Evolutionary conservation across 2,113 vertebrate species (phyloP).

Genomic region (Litocranius walleri): DNA sequence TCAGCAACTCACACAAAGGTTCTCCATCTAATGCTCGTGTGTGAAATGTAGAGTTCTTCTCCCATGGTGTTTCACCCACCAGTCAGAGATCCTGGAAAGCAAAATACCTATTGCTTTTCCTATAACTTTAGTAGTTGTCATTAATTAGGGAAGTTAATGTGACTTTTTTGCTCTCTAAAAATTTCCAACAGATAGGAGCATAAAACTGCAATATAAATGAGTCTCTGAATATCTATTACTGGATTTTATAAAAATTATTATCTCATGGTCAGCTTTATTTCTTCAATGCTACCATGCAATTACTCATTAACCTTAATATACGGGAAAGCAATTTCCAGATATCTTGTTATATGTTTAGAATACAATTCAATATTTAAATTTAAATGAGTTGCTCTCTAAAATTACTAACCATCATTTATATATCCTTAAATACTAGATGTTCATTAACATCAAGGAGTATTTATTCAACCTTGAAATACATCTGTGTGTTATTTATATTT

Average conservation of each 20-base stretch:
- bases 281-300: background rate
- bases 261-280: fast-evolving
- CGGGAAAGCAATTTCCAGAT: background rate
- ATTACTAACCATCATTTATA: background rate
- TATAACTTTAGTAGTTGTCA: background rate
- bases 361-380: background rate
- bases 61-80: fast-evolving
- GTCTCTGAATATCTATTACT: fast-evolving
- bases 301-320: background rate
- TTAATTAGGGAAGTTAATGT: fast-evolving
- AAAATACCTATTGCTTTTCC: background rate
- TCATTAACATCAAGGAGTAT: background rate
- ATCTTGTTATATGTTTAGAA: background rate
- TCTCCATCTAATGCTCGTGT: background rate
- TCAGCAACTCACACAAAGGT: background rate
- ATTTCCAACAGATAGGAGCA: background rate
- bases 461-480: background rate
- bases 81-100: fast-evolving
- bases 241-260: background rate
- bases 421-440: background rate
- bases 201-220: background rate
- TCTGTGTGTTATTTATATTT: background rate
- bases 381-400: background rate
- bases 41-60: background rate
- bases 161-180: background rate